phyloP scores from a whole-genome alignment of 2,888 invertebrate genomes.

The Brachycybe producta region DNA sequence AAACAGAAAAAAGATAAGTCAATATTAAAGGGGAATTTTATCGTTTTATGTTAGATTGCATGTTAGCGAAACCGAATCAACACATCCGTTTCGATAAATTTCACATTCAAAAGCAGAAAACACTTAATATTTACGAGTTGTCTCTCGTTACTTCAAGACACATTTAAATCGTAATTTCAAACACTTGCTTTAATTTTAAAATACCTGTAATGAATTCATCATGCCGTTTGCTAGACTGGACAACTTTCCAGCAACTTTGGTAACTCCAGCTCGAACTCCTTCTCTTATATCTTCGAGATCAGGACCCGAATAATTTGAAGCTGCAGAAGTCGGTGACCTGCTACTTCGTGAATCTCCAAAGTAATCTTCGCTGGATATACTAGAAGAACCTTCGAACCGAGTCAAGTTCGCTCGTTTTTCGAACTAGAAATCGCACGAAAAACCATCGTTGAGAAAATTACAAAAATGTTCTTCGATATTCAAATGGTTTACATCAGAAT shows the following conservation, averaged over 20 bases:
- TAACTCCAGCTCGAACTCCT: conserved; percentile 90
- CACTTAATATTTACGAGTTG: no score
- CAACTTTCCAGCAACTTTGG: conserved; percentile 91
- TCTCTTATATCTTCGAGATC: conserved; percentile 95
- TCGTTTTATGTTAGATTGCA: no score
- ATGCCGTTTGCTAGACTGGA: conserved; percentile 89
- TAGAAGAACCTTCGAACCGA: conserved; percentile 83
- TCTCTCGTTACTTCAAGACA: no score
- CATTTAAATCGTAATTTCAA: no score
- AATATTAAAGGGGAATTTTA: no score
- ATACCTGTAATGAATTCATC: conserved; percentile 85
- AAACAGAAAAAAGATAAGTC: no score
- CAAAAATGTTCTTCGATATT: conserved; percentile 10
- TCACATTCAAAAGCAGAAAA: no score
- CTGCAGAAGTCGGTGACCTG: background rate
- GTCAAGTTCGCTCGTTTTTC: conserved; percentile 44
- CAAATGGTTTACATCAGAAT: conserved; percentile 40
- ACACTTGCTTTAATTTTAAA: background rate
- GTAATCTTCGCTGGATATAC: conserved; percentile 93
- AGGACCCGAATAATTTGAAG: conserved; percentile 32
- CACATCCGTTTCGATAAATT: no score
- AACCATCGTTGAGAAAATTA: conserved; percentile 13
- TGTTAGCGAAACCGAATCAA: no score
- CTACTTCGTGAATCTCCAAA: conserved; percentile 49
- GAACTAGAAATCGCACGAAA: conserved; percentile 32